A percentile compares a stretch with the other conserved stretches of the same genome.
Evolutionary conservation across 2,113 vertebrate genomes (phyloP).

Genomic region (Phyllopteryx taeniolatus): DNA sequence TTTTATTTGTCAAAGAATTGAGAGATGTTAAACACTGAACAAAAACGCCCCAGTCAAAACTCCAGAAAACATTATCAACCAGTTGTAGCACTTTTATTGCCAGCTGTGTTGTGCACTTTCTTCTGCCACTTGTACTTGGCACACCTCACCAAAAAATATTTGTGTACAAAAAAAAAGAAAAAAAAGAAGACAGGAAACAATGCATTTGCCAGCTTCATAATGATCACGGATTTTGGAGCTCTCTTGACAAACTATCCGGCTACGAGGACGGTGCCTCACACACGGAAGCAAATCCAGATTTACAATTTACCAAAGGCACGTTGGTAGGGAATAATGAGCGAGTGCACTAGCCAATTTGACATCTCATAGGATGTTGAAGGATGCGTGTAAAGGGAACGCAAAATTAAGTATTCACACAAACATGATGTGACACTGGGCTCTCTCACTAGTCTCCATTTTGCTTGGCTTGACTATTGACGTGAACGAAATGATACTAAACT

Average conservation of each 20-base stretch:
- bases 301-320: slow-evolving; percentile 75
- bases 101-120: slow-evolving; percentile 66
- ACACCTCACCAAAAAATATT: slow-evolving; percentile 40
- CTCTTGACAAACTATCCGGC: slow-evolving; percentile 34
- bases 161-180: slow-evolving; percentile 40
- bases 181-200: slow-evolving; percentile 37
- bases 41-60: slow-evolving; percentile 66
- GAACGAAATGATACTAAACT: slow-evolving; percentile 26
- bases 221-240: slow-evolving; percentile 47
- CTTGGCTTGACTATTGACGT: slow-evolving; percentile 21
- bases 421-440: slow-evolving; percentile 15
- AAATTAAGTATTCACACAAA: slow-evolving; percentile 31
- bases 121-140: slow-evolving; percentile 51
- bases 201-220: slow-evolving; percentile 64
- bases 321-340: slow-evolving; percentile 67
- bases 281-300: slow-evolving; percentile 65
- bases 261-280: slow-evolving; percentile 38
- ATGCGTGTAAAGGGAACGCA: slow-evolving; percentile 22
- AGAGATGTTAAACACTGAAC: slow-evolving; percentile 77
- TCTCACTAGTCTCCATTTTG: slow-evolving; percentile 3
- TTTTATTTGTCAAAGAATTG: slow-evolving; percentile 77
- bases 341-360: slow-evolving; percentile 55
- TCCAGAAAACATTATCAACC: slow-evolving; percentile 61
- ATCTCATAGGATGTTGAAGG: slow-evolving; percentile 30
- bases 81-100: slow-evolving; percentile 74